Base-by-base conservation (phyloP, 1,140 invertebrate species). In the Hestina assimilis region DNA sequence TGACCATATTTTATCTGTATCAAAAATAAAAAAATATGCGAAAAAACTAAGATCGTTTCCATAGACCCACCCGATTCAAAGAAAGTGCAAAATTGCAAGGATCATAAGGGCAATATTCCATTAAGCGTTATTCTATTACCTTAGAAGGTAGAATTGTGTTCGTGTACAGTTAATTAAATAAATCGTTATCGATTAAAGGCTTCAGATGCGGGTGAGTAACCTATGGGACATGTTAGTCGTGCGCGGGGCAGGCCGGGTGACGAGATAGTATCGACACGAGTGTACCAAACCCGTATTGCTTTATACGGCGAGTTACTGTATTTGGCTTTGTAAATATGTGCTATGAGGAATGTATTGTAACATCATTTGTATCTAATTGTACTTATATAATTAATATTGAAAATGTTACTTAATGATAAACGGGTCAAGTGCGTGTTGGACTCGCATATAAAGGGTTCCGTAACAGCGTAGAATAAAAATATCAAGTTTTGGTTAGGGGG, bases 201-300 rank as follows among this genome's bases (percentile, higher is more conserved):
- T 67, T 68, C 58, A 52, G 54, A 54, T 48, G 35, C 40, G 47
- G 66, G 63, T 59, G 59, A 69, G 55, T 63, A 62, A 69, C 66
- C 66, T 66, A 57, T 35, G 61, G 69, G 63, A 72, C 63, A 66
- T 69, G 66, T 69, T 46, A 73, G 69, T 79, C 80, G 77, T 79
- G 80, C 72, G 60, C 66, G 72, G 76, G 76, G 71, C 75, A 79
- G 67, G 78, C 72, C 74, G 74, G 74, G 75, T 77, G 77, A 77
- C 62, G 60, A 59, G 80, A 83, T 83, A 73, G 63, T 78, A 79
- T 81, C 78, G 59, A 56, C 69, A 77, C 75, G 72, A 72, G 59
- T 68, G 63, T 63, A 69, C 69, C 64, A 60, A 58, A 55, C 55
- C 50, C 45, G 50, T 57, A 31, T 46, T 56, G 51, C 64, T 61